These are phyloP conservation scores for Sinelater perroti DNA, from an alignment of 2,888 invertebrate species.

Conservation along the genomic window DNA sequence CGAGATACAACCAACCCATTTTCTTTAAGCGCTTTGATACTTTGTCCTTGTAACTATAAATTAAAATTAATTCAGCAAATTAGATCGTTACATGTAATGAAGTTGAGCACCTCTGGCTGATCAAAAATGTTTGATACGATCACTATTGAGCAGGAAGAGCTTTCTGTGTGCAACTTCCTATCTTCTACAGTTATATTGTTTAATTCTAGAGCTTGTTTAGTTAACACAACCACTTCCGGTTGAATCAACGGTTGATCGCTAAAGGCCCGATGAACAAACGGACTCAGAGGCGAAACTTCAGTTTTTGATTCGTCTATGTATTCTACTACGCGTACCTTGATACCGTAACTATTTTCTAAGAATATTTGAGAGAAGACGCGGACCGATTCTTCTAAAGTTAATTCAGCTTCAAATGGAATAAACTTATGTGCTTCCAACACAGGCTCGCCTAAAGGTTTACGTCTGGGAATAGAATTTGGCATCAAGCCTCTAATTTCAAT, in stretches of 20 bases:
- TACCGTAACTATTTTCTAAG: conserved; percentile 73
- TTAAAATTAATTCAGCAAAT: neutral
- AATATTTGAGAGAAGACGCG: conserved; percentile 74
- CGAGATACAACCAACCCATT: conserved; percentile 70
- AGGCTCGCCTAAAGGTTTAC: conserved; percentile 73
- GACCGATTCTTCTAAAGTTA: conserved; percentile 57
- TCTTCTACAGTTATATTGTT: conserved; percentile 68
- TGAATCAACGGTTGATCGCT: conserved; percentile 76
- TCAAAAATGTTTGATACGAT: conserved; percentile 59
- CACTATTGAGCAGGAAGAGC: conserved; percentile 46
- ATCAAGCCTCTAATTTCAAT: conserved; percentile 80
- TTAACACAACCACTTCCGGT: conserved; percentile 69
- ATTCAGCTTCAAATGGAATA: conserved; percentile 65
- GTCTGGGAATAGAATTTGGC: conserved; percentile 77
- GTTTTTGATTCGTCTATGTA: conserved; percentile 45
- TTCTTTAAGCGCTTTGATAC: too few species aligned
- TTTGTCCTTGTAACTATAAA: too few species aligned
- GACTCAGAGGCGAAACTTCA: conserved; percentile 62
- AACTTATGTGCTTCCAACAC: conserved; percentile 81
- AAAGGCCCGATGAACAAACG: conserved; percentile 67
- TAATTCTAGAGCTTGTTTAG: conserved; percentile 63
- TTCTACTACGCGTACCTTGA: conserved; percentile 71
- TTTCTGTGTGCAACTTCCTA: conserved; percentile 63
- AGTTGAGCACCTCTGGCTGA: conserved; percentile 60
- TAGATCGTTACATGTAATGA: too few species aligned